These are phyloP conservation scores for Potamilus streckersoni DNA, from an alignment of 1,140 invertebrate genomes.

Conservation along the genomic window DNA sequence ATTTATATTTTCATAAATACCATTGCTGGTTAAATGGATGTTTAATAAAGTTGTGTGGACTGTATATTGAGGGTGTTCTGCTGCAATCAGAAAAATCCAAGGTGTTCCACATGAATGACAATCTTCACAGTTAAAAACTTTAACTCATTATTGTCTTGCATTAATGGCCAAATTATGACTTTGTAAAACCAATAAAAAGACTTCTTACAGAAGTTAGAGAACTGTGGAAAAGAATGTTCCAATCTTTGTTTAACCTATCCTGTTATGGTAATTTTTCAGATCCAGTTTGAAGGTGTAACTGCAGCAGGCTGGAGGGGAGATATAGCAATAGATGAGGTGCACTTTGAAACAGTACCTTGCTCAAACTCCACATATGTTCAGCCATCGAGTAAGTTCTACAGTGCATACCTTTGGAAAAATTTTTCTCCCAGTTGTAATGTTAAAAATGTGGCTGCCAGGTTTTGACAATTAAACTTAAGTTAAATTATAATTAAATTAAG, in stretches of 20 bases:
- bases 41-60: too few species aligned
- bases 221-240: not conserved
- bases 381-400: slow-evolving; percentile 10
- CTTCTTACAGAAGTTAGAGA: not conserved
- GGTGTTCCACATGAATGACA: too few species aligned
- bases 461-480: too few species aligned
- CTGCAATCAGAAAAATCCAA: too few species aligned
- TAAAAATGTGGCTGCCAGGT: too few species aligned
- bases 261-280: slow-evolving; percentile 9
- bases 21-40: too few species aligned
- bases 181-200: not conserved
- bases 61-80: too few species aligned
- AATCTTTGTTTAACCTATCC: not conserved
- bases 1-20: too few species aligned
- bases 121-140: not conserved
- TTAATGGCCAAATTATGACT: not conserved
- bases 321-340: slow-evolving; percentile 67
- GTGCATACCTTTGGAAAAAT: not conserved
- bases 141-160: not conserved
- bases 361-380: slow-evolving; percentile 25
- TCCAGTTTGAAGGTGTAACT: slow-evolving; percentile 41
- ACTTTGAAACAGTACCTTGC: slow-evolving; percentile 54
- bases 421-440: not conserved
- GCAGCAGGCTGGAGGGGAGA: slow-evolving; percentile 54
- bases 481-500: too few species aligned